Base-by-base conservation (phyloP, 64 coral and sea anemone species). In the Cladopsammia gracilis region DNA sequence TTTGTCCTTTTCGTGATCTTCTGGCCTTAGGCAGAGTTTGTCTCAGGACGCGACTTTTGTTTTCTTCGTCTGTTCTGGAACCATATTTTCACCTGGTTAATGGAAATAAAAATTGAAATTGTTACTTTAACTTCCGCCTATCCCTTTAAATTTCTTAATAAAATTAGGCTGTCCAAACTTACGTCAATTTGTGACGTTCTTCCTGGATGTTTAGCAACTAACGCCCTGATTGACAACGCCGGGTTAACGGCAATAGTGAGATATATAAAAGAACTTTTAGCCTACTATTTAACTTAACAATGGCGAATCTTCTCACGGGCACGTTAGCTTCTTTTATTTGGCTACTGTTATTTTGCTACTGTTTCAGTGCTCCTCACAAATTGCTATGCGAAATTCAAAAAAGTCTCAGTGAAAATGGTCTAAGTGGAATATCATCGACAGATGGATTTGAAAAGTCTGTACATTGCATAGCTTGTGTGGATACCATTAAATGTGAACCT, bases 21-120 rank as follows among this genome's bases (percentile, higher is more conserved):
- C 70, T 72, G 70, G 70, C 70, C 70, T 72, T 45, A 72, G 70
- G 70, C 70, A 72, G 70, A 72, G 7, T 72, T 72, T 72, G 70
- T 72, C 70, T 72, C 70, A 72, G 70, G 70, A 15, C 13, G 70
- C 34, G 0, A 44, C 70, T 47, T 72, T 15, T 13, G 70, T 72
- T 72, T 72, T 15, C 70, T 72, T 72, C 5, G 70, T 72, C 25
- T 72, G 70, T 72, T 72, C 70, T 71, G 69, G 69, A 71, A 71
- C 25, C 69, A 71, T 14, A 71, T 14, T 72, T 72, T 72, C 70
- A 72, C 70, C 70, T 72, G 70, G 34, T 72, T 72, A 72, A 72
- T 72, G 70, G 13, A 72, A 15, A 72, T 72, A 45, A 72, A 34
- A 10, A 72, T 72, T 72, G 70, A 45, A 72, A 72, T 46, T 13